Evolutionary conservation across 2,888 invertebrate species (phyloP).

Genomic region (Pheosia tremula): DNA sequence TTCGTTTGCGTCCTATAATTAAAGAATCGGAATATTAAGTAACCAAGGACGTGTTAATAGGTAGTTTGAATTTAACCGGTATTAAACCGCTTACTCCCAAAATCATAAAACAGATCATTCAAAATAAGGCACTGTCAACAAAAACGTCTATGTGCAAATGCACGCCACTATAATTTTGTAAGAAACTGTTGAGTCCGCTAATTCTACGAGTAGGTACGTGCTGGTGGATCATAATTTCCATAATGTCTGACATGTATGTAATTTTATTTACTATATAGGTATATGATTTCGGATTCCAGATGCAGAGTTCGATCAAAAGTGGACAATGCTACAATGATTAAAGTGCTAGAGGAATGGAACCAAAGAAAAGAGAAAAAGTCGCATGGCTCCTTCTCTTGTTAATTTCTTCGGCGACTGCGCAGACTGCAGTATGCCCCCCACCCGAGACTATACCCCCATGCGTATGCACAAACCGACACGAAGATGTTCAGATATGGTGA

Average conservation of each 20-base stretch:
- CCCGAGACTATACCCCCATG: constrained; percentile 92
- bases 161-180: too few relatives aligned
- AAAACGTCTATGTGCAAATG: too few relatives aligned
- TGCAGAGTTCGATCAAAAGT: constrained; percentile 15
- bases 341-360: constrained; percentile 71
- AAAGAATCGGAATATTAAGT: constrained; percentile 11
- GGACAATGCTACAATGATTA: constrained; percentile 74
- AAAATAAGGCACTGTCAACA: too few relatives aligned
- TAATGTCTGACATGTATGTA: too few relatives aligned
- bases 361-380: constrained; percentile 58
- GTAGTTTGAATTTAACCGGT: background rate
- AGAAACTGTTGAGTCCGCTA: too few relatives aligned
- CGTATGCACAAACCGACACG: constrained; percentile 90
- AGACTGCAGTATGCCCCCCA: constrained; percentile 86
- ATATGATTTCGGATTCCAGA: constrained; percentile 29
- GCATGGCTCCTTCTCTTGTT: constrained; percentile 61
- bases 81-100: too few relatives aligned
- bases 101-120: too few relatives aligned
- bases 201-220: too few relatives aligned
- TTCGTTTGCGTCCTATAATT: constrained; percentile 14
- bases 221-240: too few relatives aligned
- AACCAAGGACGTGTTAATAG: background rate
- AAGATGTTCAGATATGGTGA: constrained; percentile 94
- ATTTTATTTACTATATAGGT: too few relatives aligned
- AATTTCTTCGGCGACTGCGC: constrained; percentile 45